Evolutionary conservation across 2,113 vertebrate species (phyloP).

Genomic region (Rana temporaria): DNA sequence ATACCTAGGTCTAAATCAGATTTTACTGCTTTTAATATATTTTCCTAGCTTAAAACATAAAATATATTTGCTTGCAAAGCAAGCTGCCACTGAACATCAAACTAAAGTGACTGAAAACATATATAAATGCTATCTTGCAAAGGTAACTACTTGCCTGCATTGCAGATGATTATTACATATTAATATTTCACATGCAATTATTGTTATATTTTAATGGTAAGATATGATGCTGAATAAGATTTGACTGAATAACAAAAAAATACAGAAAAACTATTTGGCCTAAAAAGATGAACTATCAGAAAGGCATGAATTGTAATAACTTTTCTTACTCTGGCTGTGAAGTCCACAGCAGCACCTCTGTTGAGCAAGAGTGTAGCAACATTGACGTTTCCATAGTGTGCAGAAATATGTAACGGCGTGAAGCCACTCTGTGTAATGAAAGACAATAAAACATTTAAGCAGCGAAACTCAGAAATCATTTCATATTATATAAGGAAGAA

Average conservation of each 20-base stretch:
- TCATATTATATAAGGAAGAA: not conserved
- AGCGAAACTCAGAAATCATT: not conserved
- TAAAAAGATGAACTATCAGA: not conserved
- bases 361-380: conserved; percentile 94
- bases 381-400: conserved; percentile 95
- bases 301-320: not conserved
- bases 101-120: no score
- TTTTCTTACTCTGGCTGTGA: conserved; percentile 87
- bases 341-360: conserved; percentile 92
- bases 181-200: no score
- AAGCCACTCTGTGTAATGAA: conserved; percentile 86
- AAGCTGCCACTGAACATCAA: no score
- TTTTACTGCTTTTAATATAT: not conserved
- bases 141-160: no score
- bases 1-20: not conserved
- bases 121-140: no score
- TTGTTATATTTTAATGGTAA: no score
- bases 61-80: no score
- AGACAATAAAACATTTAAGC: not conserved
- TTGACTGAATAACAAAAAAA: not conserved
- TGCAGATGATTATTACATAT: no score
- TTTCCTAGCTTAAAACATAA: no score
- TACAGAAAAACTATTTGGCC: not conserved
- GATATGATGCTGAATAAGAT: no score
- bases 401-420: conserved; percentile 94